Percentiles rank a stretch among this genome's conserved stretches.
phyloP scores from a whole-genome alignment of 2,888 invertebrate species.

The Pandemis corylana region DNA sequence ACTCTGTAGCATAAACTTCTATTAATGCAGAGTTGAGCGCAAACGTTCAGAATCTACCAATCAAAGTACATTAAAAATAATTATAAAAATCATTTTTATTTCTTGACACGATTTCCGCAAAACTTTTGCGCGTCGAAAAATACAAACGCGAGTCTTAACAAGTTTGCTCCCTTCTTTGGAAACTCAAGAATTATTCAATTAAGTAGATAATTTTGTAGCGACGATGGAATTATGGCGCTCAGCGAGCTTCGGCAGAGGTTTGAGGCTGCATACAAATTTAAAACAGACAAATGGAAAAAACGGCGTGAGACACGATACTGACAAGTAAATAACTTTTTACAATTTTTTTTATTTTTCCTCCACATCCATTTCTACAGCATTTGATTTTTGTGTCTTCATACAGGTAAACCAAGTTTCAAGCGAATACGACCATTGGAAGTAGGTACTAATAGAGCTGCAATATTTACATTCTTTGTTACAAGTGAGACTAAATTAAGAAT shows the following conservation, averaged over 20 bases:
- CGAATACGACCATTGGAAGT: too few species aligned
- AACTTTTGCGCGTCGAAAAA: conserved; percentile 3
- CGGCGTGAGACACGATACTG: background rate
- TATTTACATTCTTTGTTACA: too few species aligned
- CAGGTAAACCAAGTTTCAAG: too few species aligned
- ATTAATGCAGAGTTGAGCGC: too few species aligned
- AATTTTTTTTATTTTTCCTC: too few species aligned
- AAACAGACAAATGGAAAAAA: background rate
- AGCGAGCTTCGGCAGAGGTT: conserved; percentile 1
- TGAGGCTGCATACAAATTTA: background rate
- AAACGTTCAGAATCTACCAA: too few species aligned
- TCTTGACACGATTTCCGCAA: conserved; percentile 6
- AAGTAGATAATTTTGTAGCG: conserved; percentile 33
- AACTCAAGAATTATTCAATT: conserved; percentile 38
- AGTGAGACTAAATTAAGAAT: too few species aligned
- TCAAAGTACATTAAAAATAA: background rate
- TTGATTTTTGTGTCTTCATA: too few species aligned
- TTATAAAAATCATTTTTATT: conserved; percentile 3
- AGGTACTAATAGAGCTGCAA: too few species aligned
- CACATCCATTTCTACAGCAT: too few species aligned
- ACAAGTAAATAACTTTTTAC: background rate
- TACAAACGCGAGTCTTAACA: conserved; percentile 18
- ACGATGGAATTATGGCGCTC: conserved; percentile 15
- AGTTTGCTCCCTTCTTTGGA: conserved; percentile 28
- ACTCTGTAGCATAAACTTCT: background rate